Conservation (phyloP, 2,113 vertebrate genomes). For the Shinisaurus crocodilurus region DNA sequence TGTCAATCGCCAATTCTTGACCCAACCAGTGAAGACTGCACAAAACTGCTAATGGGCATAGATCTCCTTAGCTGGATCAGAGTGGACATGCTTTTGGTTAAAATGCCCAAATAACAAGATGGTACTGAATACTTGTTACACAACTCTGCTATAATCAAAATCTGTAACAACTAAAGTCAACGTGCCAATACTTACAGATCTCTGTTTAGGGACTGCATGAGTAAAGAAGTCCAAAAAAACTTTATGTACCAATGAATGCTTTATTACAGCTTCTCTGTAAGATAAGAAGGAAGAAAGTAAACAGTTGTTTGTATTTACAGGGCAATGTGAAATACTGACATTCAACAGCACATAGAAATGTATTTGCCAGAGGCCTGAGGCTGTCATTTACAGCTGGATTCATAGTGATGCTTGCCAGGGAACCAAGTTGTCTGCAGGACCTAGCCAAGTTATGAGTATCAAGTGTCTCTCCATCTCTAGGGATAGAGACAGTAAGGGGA, state of each 20-base stretch:
- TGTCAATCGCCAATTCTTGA: neutral
- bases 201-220: conserved; percentile 82
- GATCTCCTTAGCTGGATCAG: too few relatives aligned
- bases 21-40: neutral
- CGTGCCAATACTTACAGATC: conserved; percentile 81
- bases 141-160: conserved; percentile 2
- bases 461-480: neutral
- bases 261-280: conserved; percentile 94
- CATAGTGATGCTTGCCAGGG: neutral
- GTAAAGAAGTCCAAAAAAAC: conserved; percentile 95
- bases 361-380: neutral
- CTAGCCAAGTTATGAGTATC: too few relatives aligned
- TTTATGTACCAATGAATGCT: conserved; percentile 97
- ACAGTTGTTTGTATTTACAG: neutral
- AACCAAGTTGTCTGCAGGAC: neutral
- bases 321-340: neutral
- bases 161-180: neutral
- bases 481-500: neutral
- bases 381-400: neutral
- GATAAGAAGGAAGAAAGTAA: conserved; percentile 22
- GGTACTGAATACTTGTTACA: neutral
- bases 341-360: neutral
- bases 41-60: neutral
- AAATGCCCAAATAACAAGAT: neutral
- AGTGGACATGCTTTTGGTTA: neutral